A percentile compares a stretch with the other conserved stretches of the same genome.
Conservation (phyloP, 2,888 invertebrate genomes). For the Orthosia incerta region DNA sequence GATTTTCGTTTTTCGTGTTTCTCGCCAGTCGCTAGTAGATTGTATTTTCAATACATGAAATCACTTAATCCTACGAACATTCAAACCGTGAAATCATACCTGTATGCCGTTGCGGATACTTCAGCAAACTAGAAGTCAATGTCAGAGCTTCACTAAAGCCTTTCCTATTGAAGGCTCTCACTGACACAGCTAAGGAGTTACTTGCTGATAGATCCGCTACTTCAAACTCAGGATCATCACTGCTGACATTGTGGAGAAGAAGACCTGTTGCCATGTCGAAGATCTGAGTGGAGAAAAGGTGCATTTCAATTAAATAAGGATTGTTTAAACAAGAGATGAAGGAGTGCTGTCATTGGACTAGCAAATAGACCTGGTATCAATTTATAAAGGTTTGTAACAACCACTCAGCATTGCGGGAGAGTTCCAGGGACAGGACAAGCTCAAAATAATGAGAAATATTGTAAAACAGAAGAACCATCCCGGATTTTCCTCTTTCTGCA, state of each 20-base stretch:
- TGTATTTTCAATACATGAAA: no score
- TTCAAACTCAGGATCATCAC: constrained; percentile 91
- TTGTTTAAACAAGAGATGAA: background rate
- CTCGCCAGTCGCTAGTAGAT: no score
- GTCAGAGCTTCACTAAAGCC: constrained; percentile 92
- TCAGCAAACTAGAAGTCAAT: constrained; percentile 91
- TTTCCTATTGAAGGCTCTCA: constrained; percentile 94
- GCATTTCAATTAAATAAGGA: no score
- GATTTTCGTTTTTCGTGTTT: no score
- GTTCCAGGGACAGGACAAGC: no score
- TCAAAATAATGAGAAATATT: no score
- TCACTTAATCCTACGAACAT: no score
- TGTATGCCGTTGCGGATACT: constrained; percentile 92
- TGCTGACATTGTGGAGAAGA: constrained; percentile 91
- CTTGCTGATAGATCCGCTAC: constrained; percentile 91
- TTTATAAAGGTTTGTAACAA: no score
- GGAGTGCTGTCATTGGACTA: background rate
- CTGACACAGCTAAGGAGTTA: constrained; percentile 90
- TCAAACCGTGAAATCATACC: constrained; percentile 79
- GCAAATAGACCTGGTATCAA: no score
- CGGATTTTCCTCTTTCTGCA: no score
- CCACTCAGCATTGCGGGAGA: no score
- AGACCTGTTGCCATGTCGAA: constrained; percentile 88
- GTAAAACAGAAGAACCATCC: no score
- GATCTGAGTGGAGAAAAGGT: constrained; percentile 72